Base-by-base conservation (phyloP, 2,888 invertebrate genomes). In the Synanthedon tipuliformis region DNA sequence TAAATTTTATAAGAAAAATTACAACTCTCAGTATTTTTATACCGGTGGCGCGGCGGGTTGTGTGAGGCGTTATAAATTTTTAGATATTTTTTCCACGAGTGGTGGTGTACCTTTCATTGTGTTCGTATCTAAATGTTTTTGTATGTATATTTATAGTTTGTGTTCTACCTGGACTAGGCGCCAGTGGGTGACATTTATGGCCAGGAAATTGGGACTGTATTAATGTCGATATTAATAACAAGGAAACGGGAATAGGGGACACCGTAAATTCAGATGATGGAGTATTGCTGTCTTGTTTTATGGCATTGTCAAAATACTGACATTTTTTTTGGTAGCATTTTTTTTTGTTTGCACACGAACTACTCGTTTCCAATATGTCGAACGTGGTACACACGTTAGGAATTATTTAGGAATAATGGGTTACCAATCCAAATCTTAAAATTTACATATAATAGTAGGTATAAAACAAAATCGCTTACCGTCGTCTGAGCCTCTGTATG, bases 1-100 rank as follows among this genome's bases (percentile, higher is more conserved):
- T 86, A 87, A 86, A 86, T 86, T 85, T 80, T 74, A 75, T 77
- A 80, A 86, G 81, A 84, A 83, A 85, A 78, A 83, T 82, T 75
- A 81, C 83, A 76, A 78, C 84, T 83, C 82, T 65, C 70, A 69
- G 74, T 72, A 78, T 76, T 80, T 77, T 79, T 80, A 81, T 76
- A 76, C 80, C 76, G 78, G 80, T 81, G 81, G 78, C 72, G 73
- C 80, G 81, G 78, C 72, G 73, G 69, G 76, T 69, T 65, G 66
- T 72, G 69, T 65, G 69, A 72, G 71, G 74, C 73, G 83, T 79
- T 84, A 83, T 86, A 85, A 85, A 86, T 86, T 85, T 53, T 75
- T 59, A 58, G 61, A 62, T 65, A 74, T 78, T 85, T 84, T 83
- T 77, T 70, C 63, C 56, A 60, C 69, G 68, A 73, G 72, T 77